Evolutionary conservation across 2,113 vertebrate species (phyloP).

Genomic region (Ptilorrhoa leucosticta): DNA sequence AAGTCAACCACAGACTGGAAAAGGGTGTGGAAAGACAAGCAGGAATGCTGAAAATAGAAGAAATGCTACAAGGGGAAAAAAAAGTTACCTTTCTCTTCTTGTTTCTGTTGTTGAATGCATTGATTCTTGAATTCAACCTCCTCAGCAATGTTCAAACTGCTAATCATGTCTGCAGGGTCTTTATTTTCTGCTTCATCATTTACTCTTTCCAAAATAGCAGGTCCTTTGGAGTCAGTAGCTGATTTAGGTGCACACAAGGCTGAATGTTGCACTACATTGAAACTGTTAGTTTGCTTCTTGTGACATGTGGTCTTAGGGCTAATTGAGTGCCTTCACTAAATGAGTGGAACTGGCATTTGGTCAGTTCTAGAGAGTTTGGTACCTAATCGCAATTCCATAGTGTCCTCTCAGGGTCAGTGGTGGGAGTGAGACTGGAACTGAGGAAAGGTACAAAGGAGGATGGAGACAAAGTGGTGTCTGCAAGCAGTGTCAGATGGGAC

Average conservation of each 20-base stretch:
- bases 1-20: neutral
- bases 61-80: neutral
- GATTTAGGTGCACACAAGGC: neutral
- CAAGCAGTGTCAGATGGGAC: neutral
- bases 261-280: neutral
- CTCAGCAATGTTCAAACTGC: neutral
- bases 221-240: neutral
- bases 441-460: neutral
- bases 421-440: neutral
- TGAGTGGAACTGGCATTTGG: neutral
- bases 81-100: neutral
- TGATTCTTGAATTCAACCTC: neutral
- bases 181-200: neutral
- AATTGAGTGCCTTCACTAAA: neutral
- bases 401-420: neutral
- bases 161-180: neutral
- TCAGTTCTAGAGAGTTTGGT: neutral
- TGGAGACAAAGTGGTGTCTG: neutral
- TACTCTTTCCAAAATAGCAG: neutral
- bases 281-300: neutral
- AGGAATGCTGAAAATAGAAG: neutral
- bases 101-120: neutral
- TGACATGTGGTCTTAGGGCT: too few relatives aligned
- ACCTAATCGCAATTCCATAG: accelerated
- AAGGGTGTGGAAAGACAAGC: neutral